phyloP scores from a whole-genome alignment of 2,888 invertebrate genomes.

The Teleiodes luculella region DNA sequence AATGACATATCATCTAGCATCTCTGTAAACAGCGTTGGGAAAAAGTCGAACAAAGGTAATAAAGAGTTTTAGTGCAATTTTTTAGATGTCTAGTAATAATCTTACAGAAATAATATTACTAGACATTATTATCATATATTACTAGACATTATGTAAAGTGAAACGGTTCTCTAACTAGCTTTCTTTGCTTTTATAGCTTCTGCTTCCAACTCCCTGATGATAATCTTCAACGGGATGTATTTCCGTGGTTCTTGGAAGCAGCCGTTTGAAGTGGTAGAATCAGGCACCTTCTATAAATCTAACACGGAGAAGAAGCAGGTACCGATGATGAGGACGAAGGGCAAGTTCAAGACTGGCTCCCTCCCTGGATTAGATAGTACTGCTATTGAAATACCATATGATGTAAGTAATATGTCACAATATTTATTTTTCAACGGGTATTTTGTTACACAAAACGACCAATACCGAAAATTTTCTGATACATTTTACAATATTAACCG shows the following conservation, averaged over 20 bases:
- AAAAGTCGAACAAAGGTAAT: conserved; percentile 61
- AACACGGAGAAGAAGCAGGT: conserved; percentile 79
- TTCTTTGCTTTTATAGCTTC: conserved; percentile 40
- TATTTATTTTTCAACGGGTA: too few relatives aligned
- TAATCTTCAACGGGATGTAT: conserved; percentile 87
- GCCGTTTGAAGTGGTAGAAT: conserved; percentile 77
- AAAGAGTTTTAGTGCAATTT: too few relatives aligned
- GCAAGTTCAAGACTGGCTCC: conserved; percentile 80
- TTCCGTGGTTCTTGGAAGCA: conserved; percentile 88
- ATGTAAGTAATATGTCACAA: conserved; percentile 70
- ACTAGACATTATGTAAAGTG: too few relatives aligned
- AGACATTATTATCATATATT: too few relatives aligned
- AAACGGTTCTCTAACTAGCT: too few relatives aligned
- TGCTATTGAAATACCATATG: conserved; percentile 85
- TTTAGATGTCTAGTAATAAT: too few relatives aligned
- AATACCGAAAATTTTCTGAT: too few relatives aligned
- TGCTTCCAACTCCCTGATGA: conserved; percentile 77
- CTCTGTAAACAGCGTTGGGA: conserved; percentile 80
- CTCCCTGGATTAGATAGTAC: conserved; percentile 82
- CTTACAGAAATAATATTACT: too few relatives aligned
- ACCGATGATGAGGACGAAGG: conserved; percentile 83
- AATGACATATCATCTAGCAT: conserved; percentile 79
- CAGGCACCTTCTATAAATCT: conserved; percentile 81
- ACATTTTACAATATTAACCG: too few relatives aligned
- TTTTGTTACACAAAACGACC: too few relatives aligned